Evolutionary conservation across 2,888 invertebrate species (phyloP), one percentile per base, ranked within the genome.

Genomic region (Troides aeacus): DNA sequence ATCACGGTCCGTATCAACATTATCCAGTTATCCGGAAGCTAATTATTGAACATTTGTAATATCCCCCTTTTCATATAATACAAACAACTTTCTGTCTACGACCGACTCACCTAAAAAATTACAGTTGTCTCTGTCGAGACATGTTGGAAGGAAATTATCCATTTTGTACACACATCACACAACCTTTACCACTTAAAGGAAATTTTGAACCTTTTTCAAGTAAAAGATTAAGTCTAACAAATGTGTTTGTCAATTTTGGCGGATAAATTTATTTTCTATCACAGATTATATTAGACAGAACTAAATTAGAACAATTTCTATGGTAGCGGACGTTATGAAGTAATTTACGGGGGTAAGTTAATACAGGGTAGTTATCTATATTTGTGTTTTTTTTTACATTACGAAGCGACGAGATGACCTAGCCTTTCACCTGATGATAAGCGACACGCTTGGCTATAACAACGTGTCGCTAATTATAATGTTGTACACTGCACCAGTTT

Each of bases 21-120:
- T 18, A 50, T 50, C 50, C 18, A 50, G 5, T 17, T 18, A 17
- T 17, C 5, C 50, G 1, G 50, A 12, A 39, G 4, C 50, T 2
- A 12, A 15, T 50, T 15, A 50, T 50, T 50, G 50, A 0, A 18
- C 50, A 15, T 17, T 39, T 50, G 18, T 18, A 17, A 50, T 50
- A 18, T 2, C 17, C 15, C 18, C 50, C 30, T 30, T 10, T 50
- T 15, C 50, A 50, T 17, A 50, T 15, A 50, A 12, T 15, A 50
- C 21, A 21, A 39, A 39, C 61, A 18, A 21, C 12, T 62, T 23
- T 62, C 4, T 21, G 8, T 62, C 10, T 24, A 17, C 6, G 23
- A 15, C 5, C 12, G 21, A 63, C 69, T 70, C 24, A 70, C 69
- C 61, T 39, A 70, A 56, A 30, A 56, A 53, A 62, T 66, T 46